These are phyloP conservation scores for Cliona cf. orientalis DNA, from an alignment of 37 sponge, comb jelly and placozoan species.

Conservation along the genomic window DNA sequence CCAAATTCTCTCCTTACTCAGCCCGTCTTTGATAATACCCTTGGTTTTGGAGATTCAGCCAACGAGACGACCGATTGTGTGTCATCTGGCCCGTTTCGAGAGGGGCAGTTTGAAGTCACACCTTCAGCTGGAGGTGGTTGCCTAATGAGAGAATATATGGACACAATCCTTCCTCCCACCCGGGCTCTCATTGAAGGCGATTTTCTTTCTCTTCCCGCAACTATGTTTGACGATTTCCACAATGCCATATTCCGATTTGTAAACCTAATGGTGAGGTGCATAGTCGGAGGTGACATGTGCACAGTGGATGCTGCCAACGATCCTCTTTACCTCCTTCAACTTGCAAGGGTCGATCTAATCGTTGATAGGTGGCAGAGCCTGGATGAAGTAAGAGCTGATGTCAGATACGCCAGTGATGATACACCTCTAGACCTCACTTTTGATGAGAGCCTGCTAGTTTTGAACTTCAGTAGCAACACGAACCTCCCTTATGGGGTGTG, in stretches of 20 bases:
- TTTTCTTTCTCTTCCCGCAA: constrained; percentile 27
- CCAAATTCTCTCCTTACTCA: constrained; percentile 30
- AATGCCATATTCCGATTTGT: constrained; percentile 18
- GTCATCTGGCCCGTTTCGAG: constrained; percentile 58
- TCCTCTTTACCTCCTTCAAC: constrained; percentile 57
- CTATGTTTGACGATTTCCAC: constrained; percentile 26
- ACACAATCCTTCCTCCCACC: background rate
- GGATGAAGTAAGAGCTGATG: constrained; percentile 6
- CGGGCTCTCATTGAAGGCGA: constrained; percentile 1
- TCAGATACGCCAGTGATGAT: constrained; percentile 20
- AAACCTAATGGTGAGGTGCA: constrained; percentile 38
- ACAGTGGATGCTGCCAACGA: constrained; percentile 57
- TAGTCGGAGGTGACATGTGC: constrained; percentile 74
- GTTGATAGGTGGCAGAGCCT: constrained; percentile 64
- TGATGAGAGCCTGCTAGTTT: constrained; percentile 38
- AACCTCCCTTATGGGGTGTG: constrained; percentile 55
- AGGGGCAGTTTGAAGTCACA: constrained; percentile 26
- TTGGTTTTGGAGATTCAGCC: constrained; percentile 68
- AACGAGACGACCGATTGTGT: constrained; percentile 51
- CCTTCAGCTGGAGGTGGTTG: constrained; percentile 41
- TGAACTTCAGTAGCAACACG: constrained; percentile 39
- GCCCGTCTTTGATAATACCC: constrained; percentile 50
- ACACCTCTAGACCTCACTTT: constrained; percentile 38
- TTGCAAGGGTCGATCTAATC: constrained; percentile 44
- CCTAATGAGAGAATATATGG: constrained; percentile 38